These are phyloP conservation scores for Athalia rosae DNA, from an alignment of 2,888 invertebrate genomes.

Conservation along the genomic window DNA sequence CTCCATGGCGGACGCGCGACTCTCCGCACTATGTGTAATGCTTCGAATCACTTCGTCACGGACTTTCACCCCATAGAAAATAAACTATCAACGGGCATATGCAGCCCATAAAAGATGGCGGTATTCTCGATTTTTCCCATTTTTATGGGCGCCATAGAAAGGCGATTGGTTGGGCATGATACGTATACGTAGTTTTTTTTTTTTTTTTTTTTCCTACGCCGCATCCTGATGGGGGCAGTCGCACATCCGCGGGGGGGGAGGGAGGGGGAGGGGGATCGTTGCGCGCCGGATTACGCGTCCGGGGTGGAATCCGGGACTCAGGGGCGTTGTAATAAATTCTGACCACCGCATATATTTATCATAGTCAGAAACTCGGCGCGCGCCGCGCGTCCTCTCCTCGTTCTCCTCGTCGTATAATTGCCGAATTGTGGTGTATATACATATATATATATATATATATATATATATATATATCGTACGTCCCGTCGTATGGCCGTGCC, in stretches of 20 bases:
- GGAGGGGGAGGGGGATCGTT: too few species aligned
- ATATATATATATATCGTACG: too few species aligned
- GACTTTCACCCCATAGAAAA: slow-evolving; percentile 30
- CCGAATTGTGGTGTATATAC: slow-evolving; percentile 56
- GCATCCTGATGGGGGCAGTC: slow-evolving; percentile 12
- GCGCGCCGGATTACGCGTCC: slow-evolving; percentile 28
- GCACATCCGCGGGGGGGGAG: too few species aligned
- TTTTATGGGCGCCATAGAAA: slow-evolving; percentile 60
- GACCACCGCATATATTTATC: slow-evolving; percentile 67
- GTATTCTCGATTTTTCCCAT: slow-evolving; percentile 52
- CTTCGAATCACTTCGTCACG: slow-evolving; percentile 33
- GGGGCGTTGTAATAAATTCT: slow-evolving; percentile 61
- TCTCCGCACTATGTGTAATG: slow-evolving; percentile 18
- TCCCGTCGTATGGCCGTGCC: not conserved
- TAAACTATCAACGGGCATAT: slow-evolving; percentile 42
- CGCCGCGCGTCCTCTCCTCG: slow-evolving; percentile 56
- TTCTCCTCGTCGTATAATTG: slow-evolving; percentile 62
- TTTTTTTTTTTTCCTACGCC: not conserved
- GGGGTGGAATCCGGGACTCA: slow-evolving; percentile 9
- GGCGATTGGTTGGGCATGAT: slow-evolving; percentile 59
- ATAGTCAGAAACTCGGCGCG: slow-evolving; percentile 63
- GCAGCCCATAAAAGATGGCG: slow-evolving; percentile 43
- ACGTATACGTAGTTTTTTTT: slow-evolving; percentile 48
- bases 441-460: too few species aligned
- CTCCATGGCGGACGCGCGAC: not conserved